Evolutionary conservation across 2,113 vertebrate genomes (phyloP).

Genomic region (Phyllostomus discolor): DNA sequence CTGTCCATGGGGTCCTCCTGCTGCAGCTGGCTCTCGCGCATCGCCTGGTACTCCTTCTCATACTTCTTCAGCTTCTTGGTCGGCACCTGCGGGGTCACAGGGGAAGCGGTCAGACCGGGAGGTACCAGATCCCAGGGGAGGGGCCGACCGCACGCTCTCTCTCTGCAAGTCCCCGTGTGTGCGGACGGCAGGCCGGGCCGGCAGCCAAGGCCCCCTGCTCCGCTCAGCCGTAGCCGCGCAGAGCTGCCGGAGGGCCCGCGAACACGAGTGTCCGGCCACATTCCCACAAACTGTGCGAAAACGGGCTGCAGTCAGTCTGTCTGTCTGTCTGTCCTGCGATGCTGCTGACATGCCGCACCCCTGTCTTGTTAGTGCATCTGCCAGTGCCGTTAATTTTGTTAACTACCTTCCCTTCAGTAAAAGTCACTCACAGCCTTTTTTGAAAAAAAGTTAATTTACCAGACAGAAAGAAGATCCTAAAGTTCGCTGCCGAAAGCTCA

Average conservation of each 20-base stretch:
- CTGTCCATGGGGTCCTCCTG: constrained; percentile 98
- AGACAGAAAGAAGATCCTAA: neutral
- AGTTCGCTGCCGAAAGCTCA: neutral
- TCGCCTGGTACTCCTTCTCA: constrained; percentile 96
- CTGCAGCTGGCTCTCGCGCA: constrained; percentile 94
- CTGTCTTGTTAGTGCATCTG: neutral
- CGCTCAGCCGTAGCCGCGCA: neutral
- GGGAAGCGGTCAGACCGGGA: constrained; percentile 16
- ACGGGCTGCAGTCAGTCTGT: no score
- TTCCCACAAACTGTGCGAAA: neutral
- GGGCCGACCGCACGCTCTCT: neutral
- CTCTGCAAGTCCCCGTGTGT: neutral
- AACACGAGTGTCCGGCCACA: neutral
- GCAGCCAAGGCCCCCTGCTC: neutral
- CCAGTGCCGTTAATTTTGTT: neutral
- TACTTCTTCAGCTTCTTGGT: constrained; percentile 99
- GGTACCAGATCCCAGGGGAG: neutral
- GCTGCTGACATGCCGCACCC: neutral
- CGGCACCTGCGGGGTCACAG: constrained; percentile 85
- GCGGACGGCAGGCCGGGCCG: neutral
- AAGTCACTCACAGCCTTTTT: neutral
- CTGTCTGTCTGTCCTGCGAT: neutral
- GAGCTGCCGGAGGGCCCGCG: neutral
- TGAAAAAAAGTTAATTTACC: neutral
- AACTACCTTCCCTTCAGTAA: neutral